Conservation (phyloP, 2,113 vertebrate species). For the Solenodon paradoxus region DNA sequence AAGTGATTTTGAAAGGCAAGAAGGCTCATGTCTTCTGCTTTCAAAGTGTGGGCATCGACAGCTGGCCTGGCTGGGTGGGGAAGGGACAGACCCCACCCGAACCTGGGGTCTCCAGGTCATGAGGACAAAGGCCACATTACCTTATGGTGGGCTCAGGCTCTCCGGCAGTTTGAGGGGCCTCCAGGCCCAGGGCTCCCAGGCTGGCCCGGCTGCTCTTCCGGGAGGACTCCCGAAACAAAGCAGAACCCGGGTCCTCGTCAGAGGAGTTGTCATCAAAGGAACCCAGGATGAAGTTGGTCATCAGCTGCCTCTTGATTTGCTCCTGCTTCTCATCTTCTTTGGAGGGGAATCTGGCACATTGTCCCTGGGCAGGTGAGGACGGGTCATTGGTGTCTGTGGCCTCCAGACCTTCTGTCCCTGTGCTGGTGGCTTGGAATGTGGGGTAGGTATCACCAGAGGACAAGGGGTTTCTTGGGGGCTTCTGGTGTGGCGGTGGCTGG, state of each 20-base stretch:
- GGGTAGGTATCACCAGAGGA: neutral
- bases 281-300: conserved; percentile 75
- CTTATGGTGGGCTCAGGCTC: conserved; percentile 57
- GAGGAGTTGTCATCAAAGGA: conserved; percentile 74
- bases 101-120: rapidly evolving
- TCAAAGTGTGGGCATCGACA: neutral
- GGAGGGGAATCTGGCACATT: neutral
- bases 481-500: neutral
- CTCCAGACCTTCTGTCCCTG: neutral
- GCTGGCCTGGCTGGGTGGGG: rapidly evolving
- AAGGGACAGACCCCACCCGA: neutral
- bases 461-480: neutral
- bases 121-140: neutral
- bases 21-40: neutral
- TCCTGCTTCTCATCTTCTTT: conserved; percentile 61
- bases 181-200: conserved; percentile 47
- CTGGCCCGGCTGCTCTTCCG: conserved; percentile 67
- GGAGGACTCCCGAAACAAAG: neutral
- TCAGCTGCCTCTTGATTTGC: conserved; percentile 63
- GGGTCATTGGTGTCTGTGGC: neutral
- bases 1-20: neutral
- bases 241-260: neutral
- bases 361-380: neutral
- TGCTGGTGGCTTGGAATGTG: neutral
- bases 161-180: neutral